Conservation (phyloP, 2,888 invertebrate species). For the Eremobia ochroleuca region DNA sequence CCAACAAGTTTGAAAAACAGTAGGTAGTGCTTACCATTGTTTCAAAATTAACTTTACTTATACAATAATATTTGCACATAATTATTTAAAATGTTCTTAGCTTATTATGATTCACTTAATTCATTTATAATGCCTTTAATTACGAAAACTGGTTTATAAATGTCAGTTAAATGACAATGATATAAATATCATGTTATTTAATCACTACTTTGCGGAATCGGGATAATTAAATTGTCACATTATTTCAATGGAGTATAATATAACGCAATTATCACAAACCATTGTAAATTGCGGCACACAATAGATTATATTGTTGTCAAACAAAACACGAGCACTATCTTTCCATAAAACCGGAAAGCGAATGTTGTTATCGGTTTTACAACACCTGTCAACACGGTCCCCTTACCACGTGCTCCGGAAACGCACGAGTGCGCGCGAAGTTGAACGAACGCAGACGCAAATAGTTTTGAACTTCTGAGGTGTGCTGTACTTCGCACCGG, state of each 20-base stretch:
- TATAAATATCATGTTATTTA: not conserved
- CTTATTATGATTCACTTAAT: not conserved
- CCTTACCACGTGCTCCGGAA: slow-evolving; percentile 85
- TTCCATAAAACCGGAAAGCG: slow-evolving; percentile 46
- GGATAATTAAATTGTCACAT: not conserved
- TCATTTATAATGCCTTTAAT: not conserved
- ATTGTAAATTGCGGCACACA: slow-evolving; percentile 3
- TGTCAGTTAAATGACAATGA: too few relatives aligned
- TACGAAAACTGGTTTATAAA: not conserved
- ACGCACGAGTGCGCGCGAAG: slow-evolving; percentile 78
- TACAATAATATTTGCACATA: not conserved
- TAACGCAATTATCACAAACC: not conserved
- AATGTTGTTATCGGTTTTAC: slow-evolving; percentile 67
- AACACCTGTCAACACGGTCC: slow-evolving; percentile 78
- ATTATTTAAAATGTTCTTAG: not conserved
- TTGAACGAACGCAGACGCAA: slow-evolving; percentile 82
- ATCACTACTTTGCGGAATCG: not conserved
- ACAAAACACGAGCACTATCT: slow-evolving; percentile 24
- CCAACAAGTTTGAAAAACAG: not conserved
- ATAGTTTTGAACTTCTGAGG: slow-evolving; percentile 84
- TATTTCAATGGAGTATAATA: not conserved
- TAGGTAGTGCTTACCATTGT: not conserved
- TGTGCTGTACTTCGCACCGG: slow-evolving; percentile 76
- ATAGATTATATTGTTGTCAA: slow-evolving; percentile 36
- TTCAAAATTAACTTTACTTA: not conserved